Evolutionary conservation across 2,113 vertebrate genomes (phyloP).

Genomic region (Myrmophylax atrothorax): DNA sequence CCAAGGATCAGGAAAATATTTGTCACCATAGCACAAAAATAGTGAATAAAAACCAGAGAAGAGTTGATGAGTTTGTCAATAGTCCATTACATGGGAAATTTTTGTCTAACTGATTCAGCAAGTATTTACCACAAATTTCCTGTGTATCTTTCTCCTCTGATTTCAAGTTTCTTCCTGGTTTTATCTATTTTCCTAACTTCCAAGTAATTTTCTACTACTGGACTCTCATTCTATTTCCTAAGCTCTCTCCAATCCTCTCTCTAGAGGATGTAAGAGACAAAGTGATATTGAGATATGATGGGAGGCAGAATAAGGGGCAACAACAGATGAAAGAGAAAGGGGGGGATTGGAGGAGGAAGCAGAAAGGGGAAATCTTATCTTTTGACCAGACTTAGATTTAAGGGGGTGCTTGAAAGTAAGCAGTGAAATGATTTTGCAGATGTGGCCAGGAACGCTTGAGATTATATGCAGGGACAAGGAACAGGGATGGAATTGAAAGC

Average conservation of each 20-base stretch:
- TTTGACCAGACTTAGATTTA: not conserved
- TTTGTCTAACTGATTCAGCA: not conserved
- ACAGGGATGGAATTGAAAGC: not conserved
- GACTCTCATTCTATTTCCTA: not conserved
- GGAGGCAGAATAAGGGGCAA: not conserved
- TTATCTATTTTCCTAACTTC: not conserved
- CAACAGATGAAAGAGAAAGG: not conserved
- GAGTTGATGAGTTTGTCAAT: constrained; percentile 10
- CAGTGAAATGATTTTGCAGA: not conserved
- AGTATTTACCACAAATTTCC: not conserved
- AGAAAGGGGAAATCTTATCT: not conserved
- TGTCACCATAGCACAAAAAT: not conserved
- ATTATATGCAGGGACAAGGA: not conserved
- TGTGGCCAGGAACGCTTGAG: not conserved
- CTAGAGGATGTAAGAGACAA: not conserved
- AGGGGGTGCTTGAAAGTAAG: not conserved
- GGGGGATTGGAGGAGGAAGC: not conserved
- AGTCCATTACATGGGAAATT: not conserved
- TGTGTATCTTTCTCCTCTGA: not conserved
- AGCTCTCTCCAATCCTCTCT: not conserved
- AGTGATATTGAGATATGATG: not conserved
- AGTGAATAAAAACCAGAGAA: not conserved
- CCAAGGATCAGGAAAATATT: not conserved
- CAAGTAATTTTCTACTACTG: not conserved
- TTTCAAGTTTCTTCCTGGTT: not conserved